Evolutionary conservation across 2,113 vertebrate genomes (phyloP), one percentile per base, ranked within the genome.

Genomic region (Oryzias curvinotus): DNA sequence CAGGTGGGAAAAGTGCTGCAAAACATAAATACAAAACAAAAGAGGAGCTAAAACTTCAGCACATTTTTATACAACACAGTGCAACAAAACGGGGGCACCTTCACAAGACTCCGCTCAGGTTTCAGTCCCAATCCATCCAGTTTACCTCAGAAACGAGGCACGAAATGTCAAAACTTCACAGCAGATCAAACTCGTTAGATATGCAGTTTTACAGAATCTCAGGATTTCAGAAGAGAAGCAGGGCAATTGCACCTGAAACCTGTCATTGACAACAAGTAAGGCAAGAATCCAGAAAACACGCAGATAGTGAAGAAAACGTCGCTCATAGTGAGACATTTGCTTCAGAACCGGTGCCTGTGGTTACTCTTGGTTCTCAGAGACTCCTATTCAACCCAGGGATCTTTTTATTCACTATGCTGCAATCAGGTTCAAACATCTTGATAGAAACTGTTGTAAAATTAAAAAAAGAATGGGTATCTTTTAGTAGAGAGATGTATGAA

Each of bases 21-120:
- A 64, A 92, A 91, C 90, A 91, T 92, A 93, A 93, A 92, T 93
- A 92, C 69, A 58, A 74, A 80, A 90, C 72, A 87, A 90, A 84
- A 75, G 79, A 87, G 68, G 66, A 65, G 79, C 78, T 85, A 87
- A 75, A 88, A 86, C 78, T 90, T 90, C 86, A 89, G 89, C 85
- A 89, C 73, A 83, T 89, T 80, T 85, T 85, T 77, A 71, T 86
- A 91, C 83, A 90, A 89, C 87, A 90, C 88, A 90, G 89, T 90
- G 90, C 89, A 92, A 90, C 78, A 62, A 78, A 78, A 82, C 71
- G 53, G 68, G 64, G 63, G 18, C 0, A 75, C 36, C 67, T 69
- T 80, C 67, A 56, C 72, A 69, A 46, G 73, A 56, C 54, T 13
- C 48, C n/a, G 19, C 48, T 12, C 47, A n/a, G 47, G 19, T 7